Evolutionary conservation across 2,113 vertebrate genomes (phyloP), one percentile per base, ranked within the genome.

Genomic region (Phasianus colchicus): DNA sequence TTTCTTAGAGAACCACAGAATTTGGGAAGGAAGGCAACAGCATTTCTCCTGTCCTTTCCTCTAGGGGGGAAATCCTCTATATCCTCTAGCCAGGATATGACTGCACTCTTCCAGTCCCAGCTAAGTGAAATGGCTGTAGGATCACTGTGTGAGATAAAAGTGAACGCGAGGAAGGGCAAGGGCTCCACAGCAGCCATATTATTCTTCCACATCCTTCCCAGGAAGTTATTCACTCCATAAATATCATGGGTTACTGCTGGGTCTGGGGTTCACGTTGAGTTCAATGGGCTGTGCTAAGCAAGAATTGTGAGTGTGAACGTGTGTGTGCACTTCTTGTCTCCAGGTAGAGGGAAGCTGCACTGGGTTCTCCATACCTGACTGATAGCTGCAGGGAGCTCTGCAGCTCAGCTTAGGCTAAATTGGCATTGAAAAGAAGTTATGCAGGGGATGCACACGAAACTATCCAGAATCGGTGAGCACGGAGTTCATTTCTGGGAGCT

Each of bases 271-370:
- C 27, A 15, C 0, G 45, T 38, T 19, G 83, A 74, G 61, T 81
- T 86, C 30, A 40, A 40, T 6, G 67, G 63, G 19, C 45, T 52
- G 66, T 25, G 64, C 83, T 61, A 47, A 45, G 70, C 21, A 7
- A 69, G 79, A 24, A 3, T 55, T 0, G 1, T 12, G 30, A 0
- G 4, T 34, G 40, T n/a, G 64, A n/a, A 40, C 2, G 48, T 18
- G 17, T 9, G 3, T 6, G 30, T 19, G 48, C 2, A 1, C 60
- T 11, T 57, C 64, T 54, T 21, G 45, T 45, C n/a, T 19, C 42
- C 24, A 5, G 22, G 36, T 12, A 45, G 27, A 54, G 50, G 60
- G 86, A 76, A 79, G 25, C 29, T 65, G 0, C 3, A 60, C 78
- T 34, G 43, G 17, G 2, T 17, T 65, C 67, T 70, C 32, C 58